Evolutionary conservation across 1,140 invertebrate genomes (phyloP).

Genomic region (Lamellibrachia luymesi): DNA sequence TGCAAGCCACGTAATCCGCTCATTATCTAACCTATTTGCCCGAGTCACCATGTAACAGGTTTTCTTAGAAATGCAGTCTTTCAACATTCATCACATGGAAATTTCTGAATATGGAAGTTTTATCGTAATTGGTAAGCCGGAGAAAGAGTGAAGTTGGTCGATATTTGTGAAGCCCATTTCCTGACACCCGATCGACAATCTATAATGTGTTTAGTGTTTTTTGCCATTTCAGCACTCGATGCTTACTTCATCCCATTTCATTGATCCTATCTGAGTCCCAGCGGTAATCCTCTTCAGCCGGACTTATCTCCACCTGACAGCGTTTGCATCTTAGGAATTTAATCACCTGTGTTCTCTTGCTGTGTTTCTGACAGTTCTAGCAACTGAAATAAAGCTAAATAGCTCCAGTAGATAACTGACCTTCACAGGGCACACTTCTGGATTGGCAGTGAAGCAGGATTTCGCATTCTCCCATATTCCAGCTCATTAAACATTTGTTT

Average conservation of each 20-base stretch:
- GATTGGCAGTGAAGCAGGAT: background rate
- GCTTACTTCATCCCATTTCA: background rate
- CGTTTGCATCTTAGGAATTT: slow-evolving; percentile 5
- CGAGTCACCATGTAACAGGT: background rate
- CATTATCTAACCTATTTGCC: background rate
- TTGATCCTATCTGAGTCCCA: background rate
- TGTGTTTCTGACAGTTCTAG: background rate
- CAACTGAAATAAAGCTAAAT: background rate
- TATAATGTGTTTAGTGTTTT: background rate
- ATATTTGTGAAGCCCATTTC: background rate
- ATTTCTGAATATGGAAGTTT: background rate
- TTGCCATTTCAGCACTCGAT: background rate
- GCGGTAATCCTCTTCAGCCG: background rate
- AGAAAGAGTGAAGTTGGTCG: background rate
- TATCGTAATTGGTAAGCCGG: background rate
- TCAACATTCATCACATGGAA: background rate
- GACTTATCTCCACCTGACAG: background rate
- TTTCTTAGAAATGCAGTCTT: background rate
- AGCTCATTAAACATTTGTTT: too few relatives aligned
- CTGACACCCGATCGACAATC: background rate
- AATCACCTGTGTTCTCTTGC: background rate
- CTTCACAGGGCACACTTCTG: background rate
- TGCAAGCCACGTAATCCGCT: background rate
- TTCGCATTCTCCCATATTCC: background rate
- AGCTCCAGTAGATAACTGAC: background rate